Evolutionary conservation across 1,140 invertebrate genomes (phyloP).

Genomic region (Sitophilus oryzae): DNA sequence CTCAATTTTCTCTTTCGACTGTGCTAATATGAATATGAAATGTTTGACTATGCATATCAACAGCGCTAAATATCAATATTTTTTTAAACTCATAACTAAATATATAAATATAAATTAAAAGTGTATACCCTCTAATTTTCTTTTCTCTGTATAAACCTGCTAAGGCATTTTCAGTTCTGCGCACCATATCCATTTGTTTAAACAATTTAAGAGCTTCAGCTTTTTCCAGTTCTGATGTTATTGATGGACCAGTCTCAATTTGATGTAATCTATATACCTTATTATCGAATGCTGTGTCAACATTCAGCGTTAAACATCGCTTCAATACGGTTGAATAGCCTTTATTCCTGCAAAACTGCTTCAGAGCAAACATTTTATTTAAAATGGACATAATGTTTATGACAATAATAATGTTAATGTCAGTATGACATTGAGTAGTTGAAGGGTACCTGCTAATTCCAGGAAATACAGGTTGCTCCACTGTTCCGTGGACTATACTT

Average conservation of each 20-base stretch:
- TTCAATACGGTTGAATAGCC: background rate
- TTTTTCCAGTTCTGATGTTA: constrained; percentile 62
- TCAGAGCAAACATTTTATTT: background rate
- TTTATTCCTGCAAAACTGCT: too few species aligned
- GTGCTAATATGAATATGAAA: too few species aligned
- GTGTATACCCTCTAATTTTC: constrained; percentile 74
- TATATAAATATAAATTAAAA: background rate
- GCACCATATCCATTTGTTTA: constrained; percentile 77
- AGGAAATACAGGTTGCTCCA: too few species aligned
- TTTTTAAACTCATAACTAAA: too few species aligned
- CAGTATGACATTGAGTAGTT: too few species aligned
- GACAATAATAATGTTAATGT: too few species aligned
- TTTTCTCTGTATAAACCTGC: constrained; percentile 96
- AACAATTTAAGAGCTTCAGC: constrained; percentile 80
- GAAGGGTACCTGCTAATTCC: too few species aligned
- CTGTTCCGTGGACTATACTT: too few species aligned
- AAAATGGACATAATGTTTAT: background rate
- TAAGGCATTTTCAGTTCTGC: constrained; percentile 73
- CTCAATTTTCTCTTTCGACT: too few species aligned
- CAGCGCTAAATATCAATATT: too few species aligned
- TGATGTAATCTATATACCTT: constrained; percentile 58
- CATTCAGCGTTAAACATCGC: constrained; percentile 17
- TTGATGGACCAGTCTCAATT: constrained; percentile 73
- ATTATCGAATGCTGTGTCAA: constrained; percentile 10
- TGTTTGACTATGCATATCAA: too few species aligned